These are phyloP conservation scores for Subanguina moxae DNA, from an alignment of 1,140 invertebrate species.

Conservation along the genomic window DNA sequence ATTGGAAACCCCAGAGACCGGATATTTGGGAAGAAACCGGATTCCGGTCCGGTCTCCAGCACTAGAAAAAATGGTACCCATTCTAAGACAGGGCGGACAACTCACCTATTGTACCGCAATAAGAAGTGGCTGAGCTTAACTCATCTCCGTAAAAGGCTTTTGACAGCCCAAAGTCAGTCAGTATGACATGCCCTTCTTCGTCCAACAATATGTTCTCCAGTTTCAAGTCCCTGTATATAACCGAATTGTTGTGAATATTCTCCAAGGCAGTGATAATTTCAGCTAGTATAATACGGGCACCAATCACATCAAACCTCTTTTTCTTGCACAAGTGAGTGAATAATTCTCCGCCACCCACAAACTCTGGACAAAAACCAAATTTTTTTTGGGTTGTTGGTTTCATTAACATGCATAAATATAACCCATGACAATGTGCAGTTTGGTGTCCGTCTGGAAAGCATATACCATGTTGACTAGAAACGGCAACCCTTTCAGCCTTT, in stretches of 20 bases:
- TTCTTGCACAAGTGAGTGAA: slow-evolving; percentile 85
- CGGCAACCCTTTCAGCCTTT: slow-evolving; percentile 79
- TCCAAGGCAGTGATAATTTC: slow-evolving; percentile 85
- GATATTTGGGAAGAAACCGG: no score
- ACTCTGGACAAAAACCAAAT: slow-evolving; percentile 68
- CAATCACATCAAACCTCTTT: slow-evolving; percentile 76
- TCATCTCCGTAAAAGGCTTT: slow-evolving; percentile 69
- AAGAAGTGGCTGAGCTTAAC: slow-evolving; percentile 82
- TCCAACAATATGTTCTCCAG: slow-evolving; percentile 81
- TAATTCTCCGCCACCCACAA: slow-evolving; percentile 80
- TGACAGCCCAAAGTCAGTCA: slow-evolving; percentile 85
- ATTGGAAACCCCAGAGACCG: no score
- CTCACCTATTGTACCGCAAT: slow-evolving; percentile 86
- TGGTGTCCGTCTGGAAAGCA: slow-evolving; percentile 86
- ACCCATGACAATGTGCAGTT: slow-evolving; percentile 86
- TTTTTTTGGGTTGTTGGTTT: no score
- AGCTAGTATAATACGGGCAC: slow-evolving; percentile 81
- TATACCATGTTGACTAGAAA: slow-evolving; percentile 88
- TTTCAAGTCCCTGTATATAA: slow-evolving; percentile 74
- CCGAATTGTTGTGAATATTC: slow-evolving; percentile 76
- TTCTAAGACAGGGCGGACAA: no score
- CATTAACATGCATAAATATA: slow-evolving; percentile 48
- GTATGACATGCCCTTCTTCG: slow-evolving; percentile 81
- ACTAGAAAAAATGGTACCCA: no score
- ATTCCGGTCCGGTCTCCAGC: no score